Evolutionary conservation across 2,888 invertebrate species (phyloP).

Genomic region (Alitta virens): DNA sequence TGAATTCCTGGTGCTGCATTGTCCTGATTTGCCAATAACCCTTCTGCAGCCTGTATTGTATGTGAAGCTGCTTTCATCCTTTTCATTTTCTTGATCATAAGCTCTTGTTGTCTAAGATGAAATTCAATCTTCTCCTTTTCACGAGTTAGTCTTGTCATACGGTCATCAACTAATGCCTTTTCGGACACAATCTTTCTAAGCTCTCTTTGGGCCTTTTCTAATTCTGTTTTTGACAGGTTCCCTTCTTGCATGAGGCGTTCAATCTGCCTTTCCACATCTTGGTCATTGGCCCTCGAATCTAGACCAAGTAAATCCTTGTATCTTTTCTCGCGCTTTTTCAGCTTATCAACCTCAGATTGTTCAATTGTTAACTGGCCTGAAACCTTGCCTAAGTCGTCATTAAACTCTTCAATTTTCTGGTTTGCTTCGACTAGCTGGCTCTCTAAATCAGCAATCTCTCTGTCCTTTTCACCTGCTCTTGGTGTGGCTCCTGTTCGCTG

Average conservation of each 20-base stretch:
- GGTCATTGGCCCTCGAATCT: slow-evolving; percentile 15
- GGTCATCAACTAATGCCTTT: slow-evolving; percentile 7
- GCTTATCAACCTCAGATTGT: slow-evolving; percentile 18
- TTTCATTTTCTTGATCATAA: slow-evolving; percentile 29
- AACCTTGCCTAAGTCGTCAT: slow-evolving; percentile 13
- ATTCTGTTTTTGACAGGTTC: slow-evolving; percentile 12
- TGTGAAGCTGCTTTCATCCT: slow-evolving; percentile 13
- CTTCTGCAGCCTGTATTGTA: slow-evolving; percentile 12
- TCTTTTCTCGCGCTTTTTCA: slow-evolving; percentile 15
- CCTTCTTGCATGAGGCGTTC: slow-evolving; percentile 20
- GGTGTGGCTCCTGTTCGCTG: slow-evolving; percentile 10
- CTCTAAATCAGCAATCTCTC: slow-evolving; percentile 18
- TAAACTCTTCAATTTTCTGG: slow-evolving; percentile 16
- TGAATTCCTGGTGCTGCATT: not conserved
- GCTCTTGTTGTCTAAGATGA: slow-evolving; percentile 28
- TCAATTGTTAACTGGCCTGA: slow-evolving; percentile 4
- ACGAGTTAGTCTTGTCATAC: slow-evolving; percentile 15
- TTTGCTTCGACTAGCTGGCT: slow-evolving; percentile 18
- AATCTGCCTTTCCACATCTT: slow-evolving; percentile 14
- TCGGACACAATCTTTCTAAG: slow-evolving; percentile 3
- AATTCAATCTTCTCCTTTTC: slow-evolving; percentile 30
- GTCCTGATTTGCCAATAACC: not conserved
- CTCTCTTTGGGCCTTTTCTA: slow-evolving; percentile 20
- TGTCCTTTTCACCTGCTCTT: not conserved
- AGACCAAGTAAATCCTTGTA: slow-evolving; percentile 24